A percentile compares a stretch with the other conserved stretches of the same genome.
These are phyloP conservation scores for Tigriopus japonicus DNA, from an alignment of 1,140 invertebrate species.

Conservation along the genomic window DNA sequence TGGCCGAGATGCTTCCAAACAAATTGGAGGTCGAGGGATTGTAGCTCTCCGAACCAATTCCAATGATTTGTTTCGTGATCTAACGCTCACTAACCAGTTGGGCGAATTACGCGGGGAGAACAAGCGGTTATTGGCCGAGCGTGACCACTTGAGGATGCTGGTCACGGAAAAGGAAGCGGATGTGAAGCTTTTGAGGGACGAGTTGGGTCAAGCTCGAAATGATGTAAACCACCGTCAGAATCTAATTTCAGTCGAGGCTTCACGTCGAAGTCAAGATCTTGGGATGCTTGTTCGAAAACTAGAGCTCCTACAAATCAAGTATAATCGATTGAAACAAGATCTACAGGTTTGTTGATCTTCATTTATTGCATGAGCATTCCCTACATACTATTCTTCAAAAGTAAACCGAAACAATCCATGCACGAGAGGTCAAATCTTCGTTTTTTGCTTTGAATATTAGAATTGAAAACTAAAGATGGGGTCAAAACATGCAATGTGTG, in stretches of 20 bases:
- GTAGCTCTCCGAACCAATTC: not conserved
- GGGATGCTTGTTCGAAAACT: not conserved
- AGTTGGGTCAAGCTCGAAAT: too few relatives aligned
- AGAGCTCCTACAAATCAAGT: constrained; percentile 11
- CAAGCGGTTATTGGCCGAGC: constrained; percentile 2
- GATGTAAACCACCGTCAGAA: too few relatives aligned
- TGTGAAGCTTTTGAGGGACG: not conserved
- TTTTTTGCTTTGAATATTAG: too few relatives aligned
- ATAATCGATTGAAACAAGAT: not conserved
- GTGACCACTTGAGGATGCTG: not conserved
- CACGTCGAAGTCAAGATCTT: not conserved
- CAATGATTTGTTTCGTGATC: not conserved
- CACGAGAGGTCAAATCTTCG: too few relatives aligned
- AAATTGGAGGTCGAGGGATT: not conserved
- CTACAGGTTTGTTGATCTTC: not conserved
- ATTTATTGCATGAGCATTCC: too few relatives aligned
- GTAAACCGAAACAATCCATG: too few relatives aligned
- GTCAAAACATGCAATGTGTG: too few relatives aligned
- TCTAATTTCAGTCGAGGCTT: not conserved
- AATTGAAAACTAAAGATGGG: too few relatives aligned
- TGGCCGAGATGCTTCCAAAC: constrained; percentile 23
- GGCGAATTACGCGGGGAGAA: constrained; percentile 1
- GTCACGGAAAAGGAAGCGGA: constrained; percentile 8
- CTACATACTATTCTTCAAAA: too few relatives aligned
- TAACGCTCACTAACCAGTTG: not conserved